These are phyloP conservation scores for Anoura caudifer DNA, from an alignment of 2,113 vertebrate species.

Conservation along the genomic window DNA sequence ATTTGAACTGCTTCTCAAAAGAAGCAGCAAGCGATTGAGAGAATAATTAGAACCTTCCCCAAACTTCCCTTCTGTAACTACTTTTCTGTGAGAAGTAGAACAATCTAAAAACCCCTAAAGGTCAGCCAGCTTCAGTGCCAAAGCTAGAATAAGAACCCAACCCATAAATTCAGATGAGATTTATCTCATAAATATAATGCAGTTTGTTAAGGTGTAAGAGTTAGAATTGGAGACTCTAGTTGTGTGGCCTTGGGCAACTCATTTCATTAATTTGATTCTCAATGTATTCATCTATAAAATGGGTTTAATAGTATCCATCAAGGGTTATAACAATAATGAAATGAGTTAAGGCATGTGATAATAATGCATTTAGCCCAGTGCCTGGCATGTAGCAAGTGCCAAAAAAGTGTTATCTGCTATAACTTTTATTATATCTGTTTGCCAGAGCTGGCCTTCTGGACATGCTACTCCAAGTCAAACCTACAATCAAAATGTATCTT, in stretches of 20 bases:
- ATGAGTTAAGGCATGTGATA: background rate
- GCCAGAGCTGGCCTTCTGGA: background rate
- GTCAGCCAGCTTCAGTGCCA: background rate
- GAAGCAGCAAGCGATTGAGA: background rate
- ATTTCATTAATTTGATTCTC: conserved; percentile 15
- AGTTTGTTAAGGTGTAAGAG: background rate
- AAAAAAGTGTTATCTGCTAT: background rate
- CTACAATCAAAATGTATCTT: background rate
- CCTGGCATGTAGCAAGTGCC: background rate
- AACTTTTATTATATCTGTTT: background rate
- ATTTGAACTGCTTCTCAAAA: background rate
- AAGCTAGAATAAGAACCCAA: background rate
- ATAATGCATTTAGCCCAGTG: background rate
- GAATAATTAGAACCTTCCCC: background rate
- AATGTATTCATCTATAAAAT: conserved; percentile 20
- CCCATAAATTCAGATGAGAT: background rate
- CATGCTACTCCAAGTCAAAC: background rate
- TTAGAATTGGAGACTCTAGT: background rate
- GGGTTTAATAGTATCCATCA: background rate
- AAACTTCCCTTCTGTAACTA: background rate
- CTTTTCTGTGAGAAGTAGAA: background rate
- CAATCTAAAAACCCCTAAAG: background rate
- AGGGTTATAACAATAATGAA: background rate
- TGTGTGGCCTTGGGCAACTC: background rate
- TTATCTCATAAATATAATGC: background rate